Evolutionary conservation across 2,888 invertebrate genomes (phyloP).

Genomic region (Platycheirus albimanus): DNA sequence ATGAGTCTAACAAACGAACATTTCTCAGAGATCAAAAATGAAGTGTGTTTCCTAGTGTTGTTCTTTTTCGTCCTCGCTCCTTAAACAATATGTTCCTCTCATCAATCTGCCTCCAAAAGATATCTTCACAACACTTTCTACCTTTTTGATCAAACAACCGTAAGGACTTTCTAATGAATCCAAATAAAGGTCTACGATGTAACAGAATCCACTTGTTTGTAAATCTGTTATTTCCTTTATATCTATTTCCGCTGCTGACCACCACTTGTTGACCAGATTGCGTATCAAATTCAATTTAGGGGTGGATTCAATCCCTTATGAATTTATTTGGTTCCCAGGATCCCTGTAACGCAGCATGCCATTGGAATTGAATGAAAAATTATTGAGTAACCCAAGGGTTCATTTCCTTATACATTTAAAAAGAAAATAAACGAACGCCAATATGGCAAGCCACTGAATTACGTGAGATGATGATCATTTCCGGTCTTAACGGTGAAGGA

Average conservation of each 20-base stretch:
- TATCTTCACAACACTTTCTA: no score
- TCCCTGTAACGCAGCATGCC: slow-evolving; percentile 40
- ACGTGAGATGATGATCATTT: slow-evolving; percentile 29
- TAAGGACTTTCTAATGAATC: no score
- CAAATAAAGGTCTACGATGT: not conserved
- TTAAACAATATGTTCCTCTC: no score
- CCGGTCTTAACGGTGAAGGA: slow-evolving; percentile 20
- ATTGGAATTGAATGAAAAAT: not conserved
- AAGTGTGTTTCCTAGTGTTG: no score
- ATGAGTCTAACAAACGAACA: no score
- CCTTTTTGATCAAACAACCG: no score
- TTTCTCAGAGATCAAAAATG: no score
- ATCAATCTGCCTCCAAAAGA: no score
- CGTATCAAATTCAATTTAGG: slow-evolving; percentile 7
- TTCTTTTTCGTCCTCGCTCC: no score
- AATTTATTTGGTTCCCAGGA: slow-evolving; percentile 23
- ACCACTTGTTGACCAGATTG: slow-evolving; percentile 42
- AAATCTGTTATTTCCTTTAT: slow-evolving; percentile 1
- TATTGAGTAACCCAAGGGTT: not conserved
- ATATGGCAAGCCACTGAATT: not conserved
- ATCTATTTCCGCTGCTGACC: slow-evolving; percentile 24
- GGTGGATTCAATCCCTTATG: slow-evolving; percentile 26
- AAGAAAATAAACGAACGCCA: not conserved
- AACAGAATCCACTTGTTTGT: slow-evolving; percentile 14
- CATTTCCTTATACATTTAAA: not conserved